Evolutionary conservation across 2,797 vertebrate species (phyloP), one percentile per base, ranked within the genome.

Genomic region (Urosaurus nigricauda): DNA sequence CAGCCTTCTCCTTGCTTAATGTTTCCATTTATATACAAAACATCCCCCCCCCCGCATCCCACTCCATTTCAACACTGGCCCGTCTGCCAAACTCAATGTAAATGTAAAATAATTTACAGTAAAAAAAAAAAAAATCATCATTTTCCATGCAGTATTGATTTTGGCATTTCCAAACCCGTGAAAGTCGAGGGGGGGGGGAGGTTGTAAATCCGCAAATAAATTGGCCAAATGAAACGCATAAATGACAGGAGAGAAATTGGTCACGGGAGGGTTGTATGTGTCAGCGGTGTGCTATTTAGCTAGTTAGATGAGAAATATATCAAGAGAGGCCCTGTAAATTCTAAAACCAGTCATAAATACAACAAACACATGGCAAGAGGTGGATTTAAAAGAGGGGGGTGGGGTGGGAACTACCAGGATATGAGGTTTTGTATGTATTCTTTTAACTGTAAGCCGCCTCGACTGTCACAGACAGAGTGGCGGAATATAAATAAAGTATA

Each of bases 141-240:
- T 91, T 85, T 94, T 92, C 91, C 95, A 91, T 32, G 79, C 84
- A 77, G 80, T 94, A 91, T 91, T 95, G 93, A 84, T 91, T 94
- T 78, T 94, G 90, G 70, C 74, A 87, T 95, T 95, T 95, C 94
- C 92, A 81, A 94, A 94, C 93, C 74, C 79, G 35, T 89, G 92
- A 88, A 94, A 94, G 88, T 91, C 91, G 92, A 35, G 2, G 77
- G 79, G 73, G 82, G 8, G 65, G 9, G 7, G 0, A 11, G 89
- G 84, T 91, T 82, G 86, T 94, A 94, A 93, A 94, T 95, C 92
- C 92, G 40, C 86, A 92, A 91, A 92, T 91, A 94, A 92, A 93
- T 0, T 84, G 90, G 89, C 80, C 82, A 94, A 93, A 90, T 79
- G 84, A 93, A 94, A 94, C 89, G 84, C 90, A 70, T 90, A 93